Evolutionary conservation across 2,888 invertebrate genomes (phyloP), one percentile per base, ranked within the genome.

Genomic region (Neoitamus cyanurus): DNA sequence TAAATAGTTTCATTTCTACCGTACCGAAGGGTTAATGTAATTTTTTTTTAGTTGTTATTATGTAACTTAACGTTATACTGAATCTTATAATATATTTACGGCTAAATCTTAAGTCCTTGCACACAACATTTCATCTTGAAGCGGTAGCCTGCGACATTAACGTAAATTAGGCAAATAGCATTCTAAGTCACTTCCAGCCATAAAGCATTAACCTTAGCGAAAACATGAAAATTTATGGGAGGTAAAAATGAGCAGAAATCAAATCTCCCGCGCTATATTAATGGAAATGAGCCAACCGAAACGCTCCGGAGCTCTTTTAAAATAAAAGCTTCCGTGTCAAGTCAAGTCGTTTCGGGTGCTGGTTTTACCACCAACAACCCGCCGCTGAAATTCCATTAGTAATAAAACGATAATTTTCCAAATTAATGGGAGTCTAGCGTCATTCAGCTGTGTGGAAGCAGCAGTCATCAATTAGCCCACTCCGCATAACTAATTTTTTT

Each of bases 171-270:
- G 20, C n/a, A n/a, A n/a, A n/a, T n/a, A n/a, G 48, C 48, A 20
- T 58, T 58, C 58, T 58, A 58, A 20, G 7, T 42, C 42, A 42
- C 58, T 15, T 58, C 9, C 11, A 58, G 20, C 11, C 58, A 25
- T 58, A 58, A 58, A 20, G 58, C 58, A 58, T 58, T 58, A 58
- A 58, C 58, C 58, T 58, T 58, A 58, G 58, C 58, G 58, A 58
- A 15, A 58, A 58, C 58, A 25, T 58, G 58, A 25, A 20, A 58
- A 58, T 58, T 58, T 58, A 58, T 58, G 58, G 25, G 20, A 58
- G 58, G 7, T 25, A 9, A 58, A 58, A 58, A 58, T 58, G 15
- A 58, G 9, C 15, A 58, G 25, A 58, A 20, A 58, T 58, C 58
- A 58, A 58, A 58, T 58, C 58, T 58, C 20, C 9, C 9, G 58